Percentiles rank a stretch among this genome's conserved stretches.
Conservation (phyloP, 1,140 invertebrate genomes). For the Drosophila eugracilis region DNA sequence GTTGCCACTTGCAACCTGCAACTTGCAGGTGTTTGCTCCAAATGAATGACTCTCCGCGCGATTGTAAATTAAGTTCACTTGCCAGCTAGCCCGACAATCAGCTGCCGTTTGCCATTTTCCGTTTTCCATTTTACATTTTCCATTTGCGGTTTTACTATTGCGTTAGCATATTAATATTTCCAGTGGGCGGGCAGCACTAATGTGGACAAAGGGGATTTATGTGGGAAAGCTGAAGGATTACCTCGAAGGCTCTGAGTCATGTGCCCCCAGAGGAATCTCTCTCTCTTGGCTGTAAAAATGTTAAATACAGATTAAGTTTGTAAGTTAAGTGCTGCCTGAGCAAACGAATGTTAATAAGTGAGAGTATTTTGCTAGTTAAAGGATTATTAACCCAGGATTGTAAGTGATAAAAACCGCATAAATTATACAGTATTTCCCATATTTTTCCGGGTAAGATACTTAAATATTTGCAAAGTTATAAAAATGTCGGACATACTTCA, state of each 20-base stretch:
- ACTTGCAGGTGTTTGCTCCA: conserved; percentile 76
- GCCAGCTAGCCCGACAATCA: conserved; percentile 9
- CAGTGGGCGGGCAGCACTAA: conserved; percentile 26
- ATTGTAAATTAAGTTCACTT: conserved; percentile 80
- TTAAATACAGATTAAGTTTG: too few relatives aligned
- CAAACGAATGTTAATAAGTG: too few relatives aligned
- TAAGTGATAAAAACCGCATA: background rate
- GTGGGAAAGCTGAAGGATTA: background rate
- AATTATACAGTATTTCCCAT: background rate
- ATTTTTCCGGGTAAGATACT: background rate
- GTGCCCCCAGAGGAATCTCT: background rate
- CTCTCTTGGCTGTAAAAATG: too few relatives aligned
- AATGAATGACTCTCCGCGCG: conserved; percentile 66
- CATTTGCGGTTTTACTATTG: conserved; percentile 42
- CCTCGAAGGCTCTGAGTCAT: background rate
- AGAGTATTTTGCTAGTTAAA: too few relatives aligned
- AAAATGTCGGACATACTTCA: background rate
- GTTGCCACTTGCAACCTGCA: conserved; percentile 27
- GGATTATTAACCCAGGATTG: too few relatives aligned
- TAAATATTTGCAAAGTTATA: background rate
- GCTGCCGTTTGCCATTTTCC: conserved; percentile 13
- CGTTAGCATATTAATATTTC: conserved; percentile 42
- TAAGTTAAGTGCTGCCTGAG: too few relatives aligned
- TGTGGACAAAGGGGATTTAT: conserved; percentile 20
- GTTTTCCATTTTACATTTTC: conserved; percentile 37